These are phyloP conservation scores for Agrotis clavis DNA, from an alignment of 2,888 invertebrate genomes.

Conservation along the genomic window DNA sequence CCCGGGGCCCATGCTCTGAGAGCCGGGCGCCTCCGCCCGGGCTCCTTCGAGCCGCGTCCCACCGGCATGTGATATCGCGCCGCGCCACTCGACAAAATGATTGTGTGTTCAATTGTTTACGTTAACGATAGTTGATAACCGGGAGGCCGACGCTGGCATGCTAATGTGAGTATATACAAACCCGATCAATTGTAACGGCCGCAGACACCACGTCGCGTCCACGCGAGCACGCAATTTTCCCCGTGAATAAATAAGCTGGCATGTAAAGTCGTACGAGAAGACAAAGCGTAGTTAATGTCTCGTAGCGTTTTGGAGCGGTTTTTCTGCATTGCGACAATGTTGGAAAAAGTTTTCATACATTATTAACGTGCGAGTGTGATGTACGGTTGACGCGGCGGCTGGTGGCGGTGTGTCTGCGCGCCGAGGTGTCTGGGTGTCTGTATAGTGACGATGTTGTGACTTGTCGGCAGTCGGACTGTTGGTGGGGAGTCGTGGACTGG, in stretches of 20 bases:
- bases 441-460: slow-evolving; percentile 72
- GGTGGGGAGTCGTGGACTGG: slow-evolving; percentile 85
- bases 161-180: slow-evolving; percentile 87
- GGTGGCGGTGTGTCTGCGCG: slow-evolving; percentile 60
- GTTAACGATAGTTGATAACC: slow-evolving; percentile 88
- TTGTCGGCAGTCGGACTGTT: slow-evolving; percentile 89
- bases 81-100: slow-evolving; percentile 82
- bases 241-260: slow-evolving; percentile 69
- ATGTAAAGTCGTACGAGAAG: slow-evolving; percentile 63
- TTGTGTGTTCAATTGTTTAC: slow-evolving; percentile 88
- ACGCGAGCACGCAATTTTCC: slow-evolving; percentile 60
- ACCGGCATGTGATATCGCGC: slow-evolving; percentile 84
- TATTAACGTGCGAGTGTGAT: slow-evolving; percentile 71
- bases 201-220: slow-evolving; percentile 60
- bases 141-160: slow-evolving; percentile 89
- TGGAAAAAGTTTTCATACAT: slow-evolving; percentile 74
- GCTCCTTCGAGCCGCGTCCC: slow-evolving; percentile 79
- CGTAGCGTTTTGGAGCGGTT: slow-evolving; percentile 69
- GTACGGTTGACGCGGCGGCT: slow-evolving; percentile 57
- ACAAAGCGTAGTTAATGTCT: slow-evolving; percentile 65
- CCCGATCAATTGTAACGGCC: slow-evolving; percentile 62
- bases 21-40: slow-evolving; percentile 81
- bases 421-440: slow-evolving; percentile 51
- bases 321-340: slow-evolving; percentile 89
- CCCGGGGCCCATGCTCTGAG: slow-evolving; percentile 86